Evolutionary conservation across 2,113 vertebrate genomes (phyloP).

Genomic region (Zosterops japonicus): DNA sequence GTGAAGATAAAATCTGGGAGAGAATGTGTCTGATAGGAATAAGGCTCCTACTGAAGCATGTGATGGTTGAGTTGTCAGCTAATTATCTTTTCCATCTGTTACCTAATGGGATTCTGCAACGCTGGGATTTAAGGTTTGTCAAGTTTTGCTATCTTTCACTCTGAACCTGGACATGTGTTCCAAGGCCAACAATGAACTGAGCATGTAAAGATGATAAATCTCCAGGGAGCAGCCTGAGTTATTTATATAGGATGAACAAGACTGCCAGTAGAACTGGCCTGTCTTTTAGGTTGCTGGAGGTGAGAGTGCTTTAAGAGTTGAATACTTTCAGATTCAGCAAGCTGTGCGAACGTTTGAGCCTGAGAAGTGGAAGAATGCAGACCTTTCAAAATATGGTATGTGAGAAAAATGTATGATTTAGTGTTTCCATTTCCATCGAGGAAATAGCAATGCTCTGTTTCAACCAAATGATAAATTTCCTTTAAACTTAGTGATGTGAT

Average conservation of each 20-base stretch:
- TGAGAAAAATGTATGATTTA: conserved; percentile 59
- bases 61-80: conserved; percentile 17
- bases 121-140: conserved; percentile 34
- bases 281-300: conserved; percentile 11
- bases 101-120: not conserved
- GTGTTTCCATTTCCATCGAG: conserved; percentile 51
- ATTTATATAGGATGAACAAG: conserved; percentile 36
- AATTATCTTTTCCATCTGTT: conserved; percentile 43
- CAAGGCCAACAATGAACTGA: conserved; percentile 39
- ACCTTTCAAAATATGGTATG: conserved; percentile 39
- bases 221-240: not conserved
- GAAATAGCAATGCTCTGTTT: conserved; percentile 45
- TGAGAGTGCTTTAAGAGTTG: not conserved
- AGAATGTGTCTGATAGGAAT: not conserved
- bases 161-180: not conserved
- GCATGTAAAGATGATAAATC: conserved; percentile 30
- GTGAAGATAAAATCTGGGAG: not conserved
- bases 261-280: not conserved
- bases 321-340: not conserved
- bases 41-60: conserved; percentile 12
- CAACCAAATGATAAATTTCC: conserved; percentile 40
- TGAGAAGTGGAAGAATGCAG: conserved; percentile 53
- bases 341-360: conserved; percentile 48
- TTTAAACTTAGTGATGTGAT: not conserved
- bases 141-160: not conserved